A percentile compares a stretch with the other conserved stretches of the same genome.
phyloP scores from a whole-genome alignment of 2,888 invertebrate genomes.

The Xestobium rufovillosum region DNA sequence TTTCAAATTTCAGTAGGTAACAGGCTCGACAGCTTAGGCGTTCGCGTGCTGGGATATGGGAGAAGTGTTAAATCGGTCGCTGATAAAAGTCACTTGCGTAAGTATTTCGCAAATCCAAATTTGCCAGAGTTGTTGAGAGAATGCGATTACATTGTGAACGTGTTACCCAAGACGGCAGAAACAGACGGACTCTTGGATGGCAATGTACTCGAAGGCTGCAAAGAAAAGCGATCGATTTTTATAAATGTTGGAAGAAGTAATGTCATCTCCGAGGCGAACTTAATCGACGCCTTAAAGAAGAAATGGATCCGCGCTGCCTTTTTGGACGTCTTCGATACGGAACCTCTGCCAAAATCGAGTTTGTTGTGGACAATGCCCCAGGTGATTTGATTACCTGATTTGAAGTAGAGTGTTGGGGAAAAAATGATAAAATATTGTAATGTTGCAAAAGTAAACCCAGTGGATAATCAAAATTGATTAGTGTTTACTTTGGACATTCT shows the following conservation, averaged over 20 bases:
- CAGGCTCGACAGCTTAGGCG: conserved; percentile 43
- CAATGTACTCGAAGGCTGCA: conserved; percentile 43
- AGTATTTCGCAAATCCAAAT: conserved; percentile 34
- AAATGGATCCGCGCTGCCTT: conserved; percentile 50
- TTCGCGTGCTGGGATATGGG: conserved; percentile 33
- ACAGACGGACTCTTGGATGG: conserved; percentile 47
- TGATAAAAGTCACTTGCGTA: conserved; percentile 16
- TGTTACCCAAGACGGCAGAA: conserved; percentile 47
- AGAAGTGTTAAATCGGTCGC: too few species aligned
- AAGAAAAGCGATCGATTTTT: conserved; percentile 43
- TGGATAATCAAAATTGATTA: too few species aligned
- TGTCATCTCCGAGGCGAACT: conserved; percentile 46
- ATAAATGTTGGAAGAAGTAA: conserved; percentile 54
- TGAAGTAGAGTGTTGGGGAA: too few species aligned
- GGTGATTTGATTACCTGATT: too few species aligned
- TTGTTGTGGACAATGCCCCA: conserved; percentile 47
- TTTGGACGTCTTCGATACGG: conserved; percentile 49
- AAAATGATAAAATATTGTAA: too few species aligned
- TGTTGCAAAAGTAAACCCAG: too few species aligned
- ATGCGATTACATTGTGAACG: conserved; percentile 50
- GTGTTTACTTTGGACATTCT: too few species aligned
- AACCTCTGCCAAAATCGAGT: conserved; percentile 47
- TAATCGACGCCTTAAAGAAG: conserved; percentile 46
- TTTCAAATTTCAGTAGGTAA: conserved; percentile 46
- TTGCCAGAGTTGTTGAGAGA: conserved; percentile 40